Percentiles rank a stretch among this genome's conserved stretches.
Conservation (phyloP, 64 coral and sea anemone genomes). For the Montipora sp. region DNA sequence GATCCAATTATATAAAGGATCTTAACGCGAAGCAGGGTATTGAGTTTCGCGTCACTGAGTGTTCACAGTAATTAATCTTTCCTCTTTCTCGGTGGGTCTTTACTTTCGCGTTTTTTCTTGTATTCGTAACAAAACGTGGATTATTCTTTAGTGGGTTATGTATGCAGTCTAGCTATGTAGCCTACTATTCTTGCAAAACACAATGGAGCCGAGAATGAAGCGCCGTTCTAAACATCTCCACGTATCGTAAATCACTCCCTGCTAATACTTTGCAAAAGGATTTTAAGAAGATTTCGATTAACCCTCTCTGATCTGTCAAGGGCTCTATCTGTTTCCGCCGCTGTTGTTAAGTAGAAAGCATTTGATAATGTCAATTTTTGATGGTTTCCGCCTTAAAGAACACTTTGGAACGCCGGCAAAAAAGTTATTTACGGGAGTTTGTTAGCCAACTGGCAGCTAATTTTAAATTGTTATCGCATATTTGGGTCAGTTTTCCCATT, state of each 20-base stretch:
- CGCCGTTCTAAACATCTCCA: not conserved
- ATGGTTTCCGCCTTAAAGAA: not conserved
- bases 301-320: slow-evolving; percentile 1
- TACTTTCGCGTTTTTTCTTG: too few relatives aligned
- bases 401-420: not conserved
- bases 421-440: not conserved
- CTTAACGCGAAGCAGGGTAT: too few relatives aligned
- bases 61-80: too few relatives aligned
- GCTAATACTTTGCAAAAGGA: not conserved
- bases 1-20: too few relatives aligned
- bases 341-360: not conserved
- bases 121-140: too few relatives aligned
- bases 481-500: not conserved
- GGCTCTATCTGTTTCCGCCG: slow-evolving; percentile 20
- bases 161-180: too few relatives aligned
- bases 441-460: not conserved
- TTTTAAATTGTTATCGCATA: not conserved
- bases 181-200: too few relatives aligned
- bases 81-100: too few relatives aligned
- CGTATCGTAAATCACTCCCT: not conserved
- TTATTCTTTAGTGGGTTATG: too few relatives aligned
- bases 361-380: not conserved
- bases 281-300: not conserved
- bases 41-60: too few relatives aligned
- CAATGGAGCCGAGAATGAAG: too few relatives aligned